Conservation (phyloP, 2,113 vertebrate genomes). For the Electrona antarctica region DNA sequence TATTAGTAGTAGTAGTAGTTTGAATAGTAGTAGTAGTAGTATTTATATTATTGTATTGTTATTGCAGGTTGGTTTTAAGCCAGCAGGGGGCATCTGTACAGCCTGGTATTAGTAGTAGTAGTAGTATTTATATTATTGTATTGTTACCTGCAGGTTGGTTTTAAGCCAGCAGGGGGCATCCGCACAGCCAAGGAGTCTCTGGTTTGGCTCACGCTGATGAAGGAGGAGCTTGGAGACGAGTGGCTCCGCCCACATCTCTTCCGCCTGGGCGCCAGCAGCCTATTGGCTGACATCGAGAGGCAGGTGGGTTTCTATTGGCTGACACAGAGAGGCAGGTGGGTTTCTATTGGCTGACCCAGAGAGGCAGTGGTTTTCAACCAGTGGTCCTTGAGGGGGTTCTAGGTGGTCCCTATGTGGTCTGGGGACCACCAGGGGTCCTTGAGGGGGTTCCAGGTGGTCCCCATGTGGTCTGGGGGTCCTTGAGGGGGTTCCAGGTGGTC, state of each 20-base stretch:
- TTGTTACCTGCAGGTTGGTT: slow-evolving; percentile 75
- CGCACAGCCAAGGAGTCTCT: slow-evolving; percentile 88
- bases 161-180: slow-evolving; percentile 97
- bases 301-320: slow-evolving; percentile 78
- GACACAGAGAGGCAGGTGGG: slow-evolving; percentile 82
- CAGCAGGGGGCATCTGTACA: slow-evolving; percentile 96
- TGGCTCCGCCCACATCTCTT: slow-evolving; percentile 91
- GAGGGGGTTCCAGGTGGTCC: too few species aligned
- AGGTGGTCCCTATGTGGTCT: too few species aligned
- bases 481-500: too few species aligned
- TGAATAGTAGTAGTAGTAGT: too few species aligned
- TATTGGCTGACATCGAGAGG: slow-evolving; percentile 91
- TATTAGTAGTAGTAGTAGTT: too few species aligned
- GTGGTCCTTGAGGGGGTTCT: too few species aligned
- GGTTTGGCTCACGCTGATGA: slow-evolving; percentile 90
- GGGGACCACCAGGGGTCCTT: too few species aligned
- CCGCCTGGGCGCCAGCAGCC: slow-evolving; percentile 92
- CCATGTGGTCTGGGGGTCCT: too few species aligned
- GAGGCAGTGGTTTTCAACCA: slow-evolving; percentile 80
- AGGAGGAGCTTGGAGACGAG: slow-evolving; percentile 89
- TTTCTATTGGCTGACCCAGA: too few species aligned
- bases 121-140: slow-evolving; percentile 68
- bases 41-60: too few species aligned
- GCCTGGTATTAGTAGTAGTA: too few species aligned
- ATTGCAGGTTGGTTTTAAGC: slow-evolving; percentile 85